A percentile compares a stretch with the other conserved stretches of the same genome.
These are phyloP conservation scores for Pegoplata infirma DNA, from an alignment of 2,888 invertebrate genomes.

Conservation along the genomic window DNA sequence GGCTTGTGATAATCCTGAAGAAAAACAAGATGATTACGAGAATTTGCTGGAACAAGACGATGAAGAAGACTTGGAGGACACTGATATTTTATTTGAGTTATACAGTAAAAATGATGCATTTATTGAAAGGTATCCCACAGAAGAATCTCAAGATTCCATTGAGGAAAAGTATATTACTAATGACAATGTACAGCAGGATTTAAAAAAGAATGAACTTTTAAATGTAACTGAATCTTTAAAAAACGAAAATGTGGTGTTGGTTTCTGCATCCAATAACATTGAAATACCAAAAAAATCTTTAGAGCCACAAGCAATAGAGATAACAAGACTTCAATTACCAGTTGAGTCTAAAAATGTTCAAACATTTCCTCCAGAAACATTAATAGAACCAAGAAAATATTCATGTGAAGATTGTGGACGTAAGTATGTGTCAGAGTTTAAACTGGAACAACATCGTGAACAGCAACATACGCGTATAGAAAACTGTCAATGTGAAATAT, in stretches of 20 bases:
- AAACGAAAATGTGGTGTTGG: not conserved
- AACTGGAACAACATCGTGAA: conserved; percentile 58
- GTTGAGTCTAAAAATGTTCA: not conserved
- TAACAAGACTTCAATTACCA: conserved; percentile 24
- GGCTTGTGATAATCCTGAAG: conserved; percentile 17
- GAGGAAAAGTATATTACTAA: no score
- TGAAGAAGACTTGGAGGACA: conserved; percentile 41
- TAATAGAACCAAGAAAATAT: conserved; percentile 27
- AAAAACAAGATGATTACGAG: conserved; percentile 24
- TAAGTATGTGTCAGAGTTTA: conserved; percentile 57
- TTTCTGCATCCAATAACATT: not conserved
- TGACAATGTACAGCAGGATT: not conserved
- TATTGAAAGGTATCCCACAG: conserved; percentile 25
- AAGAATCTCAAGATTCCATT: not conserved
- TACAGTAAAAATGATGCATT: conserved; percentile 47
- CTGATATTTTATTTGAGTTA: conserved; percentile 47
- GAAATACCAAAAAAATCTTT: not conserved
- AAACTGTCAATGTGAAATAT: conserved; percentile 42
- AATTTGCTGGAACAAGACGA: conserved; percentile 4
- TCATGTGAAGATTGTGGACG: conserved; percentile 63
- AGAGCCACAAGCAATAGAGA: conserved; percentile 10
- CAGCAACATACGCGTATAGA: conserved; percentile 51
- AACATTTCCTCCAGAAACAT: conserved; percentile 3
- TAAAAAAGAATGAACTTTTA: no score
- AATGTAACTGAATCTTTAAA: not conserved